These are phyloP conservation scores for Dinocampus coccinellae DNA, from an alignment of 2,888 invertebrate species.

Conservation along the genomic window DNA sequence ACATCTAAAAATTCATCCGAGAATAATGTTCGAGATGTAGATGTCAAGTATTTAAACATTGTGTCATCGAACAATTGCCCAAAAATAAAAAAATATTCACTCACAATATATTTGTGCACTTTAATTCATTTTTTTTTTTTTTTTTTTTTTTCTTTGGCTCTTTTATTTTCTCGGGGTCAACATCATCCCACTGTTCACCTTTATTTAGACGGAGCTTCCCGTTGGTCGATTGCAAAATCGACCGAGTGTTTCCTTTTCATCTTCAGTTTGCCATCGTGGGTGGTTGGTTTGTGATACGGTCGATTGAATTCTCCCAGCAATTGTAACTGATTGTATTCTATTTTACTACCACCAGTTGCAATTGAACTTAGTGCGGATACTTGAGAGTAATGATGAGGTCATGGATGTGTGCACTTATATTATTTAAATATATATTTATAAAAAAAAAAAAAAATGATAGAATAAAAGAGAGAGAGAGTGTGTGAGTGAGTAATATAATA, in stretches of 20 bases:
- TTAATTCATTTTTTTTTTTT: not conserved
- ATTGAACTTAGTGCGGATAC: slow-evolving; percentile 26
- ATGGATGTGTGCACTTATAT: not conserved
- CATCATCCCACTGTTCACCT: slow-evolving; percentile 20
- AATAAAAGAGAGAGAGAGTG: not conserved
- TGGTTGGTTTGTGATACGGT: slow-evolving; percentile 11
- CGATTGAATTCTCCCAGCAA: slow-evolving; percentile 29
- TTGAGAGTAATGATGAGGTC: not conserved
- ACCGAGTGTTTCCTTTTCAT: not conserved
- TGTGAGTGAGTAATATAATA: not conserved
- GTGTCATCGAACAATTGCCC: not conserved
- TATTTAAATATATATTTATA: too few relatives aligned
- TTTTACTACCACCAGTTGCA: slow-evolving; percentile 32
- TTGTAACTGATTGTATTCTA: slow-evolving; percentile 8
- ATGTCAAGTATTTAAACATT: not conserved
- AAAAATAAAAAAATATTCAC: not conserved
- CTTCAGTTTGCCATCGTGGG: not conserved
- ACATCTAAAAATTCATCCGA: not conserved
- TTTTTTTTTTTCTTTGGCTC: not conserved
- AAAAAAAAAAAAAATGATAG: too few relatives aligned
- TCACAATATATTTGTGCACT: not conserved
- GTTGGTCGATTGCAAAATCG: slow-evolving; percentile 24
- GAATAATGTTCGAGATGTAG: not conserved
- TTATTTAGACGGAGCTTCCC: slow-evolving; percentile 17
- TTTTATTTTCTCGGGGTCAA: slow-evolving; percentile 3